phyloP scores from a whole-genome alignment of 2,888 invertebrate species.

The Mystacides longicornis region DNA sequence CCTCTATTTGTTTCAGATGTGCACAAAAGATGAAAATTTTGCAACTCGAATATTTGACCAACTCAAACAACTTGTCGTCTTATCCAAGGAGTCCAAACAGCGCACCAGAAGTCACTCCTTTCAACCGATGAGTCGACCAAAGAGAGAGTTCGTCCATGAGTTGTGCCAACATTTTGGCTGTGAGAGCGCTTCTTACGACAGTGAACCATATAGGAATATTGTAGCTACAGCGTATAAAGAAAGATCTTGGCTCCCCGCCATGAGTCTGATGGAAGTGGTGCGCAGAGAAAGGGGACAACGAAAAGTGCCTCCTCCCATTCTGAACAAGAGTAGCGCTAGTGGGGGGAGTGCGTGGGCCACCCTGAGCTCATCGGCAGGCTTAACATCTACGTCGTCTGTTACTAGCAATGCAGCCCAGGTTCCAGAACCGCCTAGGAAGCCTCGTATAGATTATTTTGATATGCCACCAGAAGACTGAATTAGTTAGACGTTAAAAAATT shows the following conservation, averaged over 20 bases:
- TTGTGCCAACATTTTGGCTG: slow-evolving; percentile 92
- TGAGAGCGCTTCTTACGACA: slow-evolving; percentile 89
- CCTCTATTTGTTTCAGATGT: slow-evolving; percentile 53
- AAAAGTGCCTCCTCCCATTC: slow-evolving; percentile 59
- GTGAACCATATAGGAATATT: slow-evolving; percentile 91
- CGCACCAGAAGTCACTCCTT: slow-evolving; percentile 80
- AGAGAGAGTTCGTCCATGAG: slow-evolving; percentile 89
- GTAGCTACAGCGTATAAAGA: slow-evolving; percentile 83
- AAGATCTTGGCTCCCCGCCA: slow-evolving; percentile 84
- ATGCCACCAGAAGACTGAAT: slow-evolving; percentile 42
- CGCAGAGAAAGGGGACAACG: slow-evolving; percentile 73
- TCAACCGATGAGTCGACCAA: slow-evolving; percentile 88
- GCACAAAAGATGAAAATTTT: slow-evolving; percentile 72
- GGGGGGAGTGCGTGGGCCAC: slow-evolving; percentile 48
- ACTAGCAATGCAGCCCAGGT: slow-evolving; percentile 27
- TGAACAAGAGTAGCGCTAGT: slow-evolving; percentile 8
- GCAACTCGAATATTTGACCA: slow-evolving; percentile 77
- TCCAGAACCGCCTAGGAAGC: slow-evolving; percentile 17
- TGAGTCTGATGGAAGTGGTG: slow-evolving; percentile 74
- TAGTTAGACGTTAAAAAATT: no score
- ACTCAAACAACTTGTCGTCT: slow-evolving; percentile 75
- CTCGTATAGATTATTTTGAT: slow-evolving; percentile 47
- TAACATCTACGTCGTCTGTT: slow-evolving; percentile 28
- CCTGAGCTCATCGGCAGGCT: slow-evolving; percentile 42
- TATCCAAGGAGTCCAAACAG: slow-evolving; percentile 73